phyloP scores from a whole-genome alignment of 2,888 invertebrate species.

The Nineta flava region DNA sequence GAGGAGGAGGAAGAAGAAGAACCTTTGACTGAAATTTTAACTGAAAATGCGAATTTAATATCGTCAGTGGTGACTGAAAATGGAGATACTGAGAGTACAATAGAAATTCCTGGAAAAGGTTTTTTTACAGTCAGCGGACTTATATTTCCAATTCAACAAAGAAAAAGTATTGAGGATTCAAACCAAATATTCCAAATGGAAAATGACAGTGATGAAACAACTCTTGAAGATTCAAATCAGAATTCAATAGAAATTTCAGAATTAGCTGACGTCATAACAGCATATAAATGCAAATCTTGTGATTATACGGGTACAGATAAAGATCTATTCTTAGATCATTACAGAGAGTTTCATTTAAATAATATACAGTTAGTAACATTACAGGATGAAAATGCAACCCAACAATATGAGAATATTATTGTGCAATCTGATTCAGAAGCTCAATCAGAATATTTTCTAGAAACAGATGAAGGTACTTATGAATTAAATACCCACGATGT shows the following conservation, averaged over 20 bases:
- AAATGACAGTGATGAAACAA: constrained; percentile 3
- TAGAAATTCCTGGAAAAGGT: constrained; percentile 16
- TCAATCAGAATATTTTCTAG: neutral
- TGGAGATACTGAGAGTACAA: neutral
- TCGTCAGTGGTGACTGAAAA: too few relatives aligned
- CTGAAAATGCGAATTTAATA: too few relatives aligned
- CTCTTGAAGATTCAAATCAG: neutral
- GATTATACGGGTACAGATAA: constrained; percentile 20
- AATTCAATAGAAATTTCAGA: constrained; percentile 10
- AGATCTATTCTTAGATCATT: constrained; percentile 20
- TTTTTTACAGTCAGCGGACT: constrained; percentile 17
- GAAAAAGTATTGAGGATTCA: too few relatives aligned
- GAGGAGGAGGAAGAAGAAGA: too few relatives aligned
- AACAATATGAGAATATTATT: neutral
- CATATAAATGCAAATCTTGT: constrained; percentile 25
- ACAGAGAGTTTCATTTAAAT: constrained; percentile 17
- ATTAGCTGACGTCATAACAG: constrained; percentile 19
- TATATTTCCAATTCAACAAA: constrained; percentile 16
- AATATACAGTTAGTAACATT: neutral
- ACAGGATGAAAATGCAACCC: neutral
- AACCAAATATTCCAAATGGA: constrained; percentile 8
- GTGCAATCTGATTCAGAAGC: neutral
- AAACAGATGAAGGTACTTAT: neutral
- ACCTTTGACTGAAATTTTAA: too few relatives aligned
- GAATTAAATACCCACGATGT: neutral